Evolutionary conservation across 2,797 vertebrate genomes (phyloP).

Genomic region (Anguilla pacifica): DNA sequence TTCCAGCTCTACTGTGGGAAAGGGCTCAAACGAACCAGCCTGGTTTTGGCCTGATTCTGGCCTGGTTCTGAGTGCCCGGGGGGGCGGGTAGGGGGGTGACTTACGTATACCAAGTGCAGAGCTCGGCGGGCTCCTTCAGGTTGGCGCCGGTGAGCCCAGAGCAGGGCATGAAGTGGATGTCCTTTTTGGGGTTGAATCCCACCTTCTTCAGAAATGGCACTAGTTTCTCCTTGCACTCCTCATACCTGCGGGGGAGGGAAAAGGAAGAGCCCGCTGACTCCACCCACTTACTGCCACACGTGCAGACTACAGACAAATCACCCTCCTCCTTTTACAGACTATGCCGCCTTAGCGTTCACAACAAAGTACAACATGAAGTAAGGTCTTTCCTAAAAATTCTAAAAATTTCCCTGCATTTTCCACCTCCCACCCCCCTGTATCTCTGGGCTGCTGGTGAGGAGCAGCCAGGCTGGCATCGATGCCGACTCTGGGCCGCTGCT

Average conservation of each 20-base stretch:
- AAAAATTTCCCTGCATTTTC: not conserved
- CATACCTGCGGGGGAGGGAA: constrained; percentile 74
- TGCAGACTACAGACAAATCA: not conserved
- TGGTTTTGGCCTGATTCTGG: not conserved
- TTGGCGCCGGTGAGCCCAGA: constrained; percentile 95
- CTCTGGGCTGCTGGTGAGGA: not conserved
- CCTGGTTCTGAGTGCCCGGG: not conserved
- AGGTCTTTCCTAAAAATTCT: not conserved
- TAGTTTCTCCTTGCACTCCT: constrained; percentile 98
- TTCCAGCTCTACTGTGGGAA: not conserved
- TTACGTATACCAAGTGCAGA: constrained; percentile 95
- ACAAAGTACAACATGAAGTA: too few species aligned
- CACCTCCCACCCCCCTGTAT: too few species aligned
- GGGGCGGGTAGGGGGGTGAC: constrained; percentile 42
- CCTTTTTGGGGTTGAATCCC: constrained; percentile 97
- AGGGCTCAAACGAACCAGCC: not conserved
- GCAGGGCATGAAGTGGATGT: constrained; percentile 98
- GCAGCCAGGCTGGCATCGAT: not conserved
- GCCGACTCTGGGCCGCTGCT: too few species aligned
- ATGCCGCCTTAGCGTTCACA: not conserved
- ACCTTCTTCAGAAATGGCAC: constrained; percentile 99
- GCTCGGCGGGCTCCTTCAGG: constrained; percentile 90
- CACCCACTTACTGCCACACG: not conserved
- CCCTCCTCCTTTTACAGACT: not conserved
- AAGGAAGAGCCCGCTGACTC: not conserved